These are phyloP conservation scores for Pandemis heparana DNA, from an alignment of 2,888 invertebrate species.

Conservation along the genomic window DNA sequence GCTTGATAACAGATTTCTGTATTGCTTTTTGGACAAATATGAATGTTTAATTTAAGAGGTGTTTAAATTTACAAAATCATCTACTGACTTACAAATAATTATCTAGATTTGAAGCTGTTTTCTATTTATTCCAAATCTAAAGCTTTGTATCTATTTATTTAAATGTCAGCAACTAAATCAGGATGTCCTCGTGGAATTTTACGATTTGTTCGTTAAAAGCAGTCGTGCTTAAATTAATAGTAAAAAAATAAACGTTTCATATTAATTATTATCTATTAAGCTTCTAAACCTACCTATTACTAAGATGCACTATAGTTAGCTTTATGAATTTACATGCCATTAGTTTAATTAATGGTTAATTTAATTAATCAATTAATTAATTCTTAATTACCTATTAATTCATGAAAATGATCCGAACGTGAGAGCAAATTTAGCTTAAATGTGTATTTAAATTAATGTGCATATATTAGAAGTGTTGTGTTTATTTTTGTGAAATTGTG, in stretches of 20 bases:
- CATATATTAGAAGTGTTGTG: constrained; percentile 48
- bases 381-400: constrained; percentile 11
- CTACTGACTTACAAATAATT: constrained; percentile 12
- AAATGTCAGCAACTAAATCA: constrained; percentile 40
- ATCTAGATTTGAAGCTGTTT: constrained; percentile 44
- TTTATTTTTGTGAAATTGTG: constrained; percentile 53
- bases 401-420: constrained; percentile 30
- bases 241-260: constrained; percentile 7
- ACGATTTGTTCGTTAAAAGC: constrained; percentile 46
- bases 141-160: constrained; percentile 47
- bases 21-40: neutral
- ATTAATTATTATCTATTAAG: constrained; percentile 60
- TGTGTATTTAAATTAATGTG: constrained; percentile 42
- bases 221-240: constrained; percentile 58
- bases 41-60: neutral
- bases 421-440: constrained; percentile 37
- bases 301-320: constrained; percentile 65
- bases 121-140: constrained; percentile 46
- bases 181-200: constrained; percentile 61
- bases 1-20: neutral
- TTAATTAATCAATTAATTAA: constrained; percentile 21
- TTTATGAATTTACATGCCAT: constrained; percentile 66
- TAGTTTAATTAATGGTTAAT: constrained; percentile 31
- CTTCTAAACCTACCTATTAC: constrained; percentile 66
- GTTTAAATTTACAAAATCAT: neutral